Evolutionary conservation across 2,888 invertebrate genomes (phyloP).

Genomic region (Ornithoptera priamus): DNA sequence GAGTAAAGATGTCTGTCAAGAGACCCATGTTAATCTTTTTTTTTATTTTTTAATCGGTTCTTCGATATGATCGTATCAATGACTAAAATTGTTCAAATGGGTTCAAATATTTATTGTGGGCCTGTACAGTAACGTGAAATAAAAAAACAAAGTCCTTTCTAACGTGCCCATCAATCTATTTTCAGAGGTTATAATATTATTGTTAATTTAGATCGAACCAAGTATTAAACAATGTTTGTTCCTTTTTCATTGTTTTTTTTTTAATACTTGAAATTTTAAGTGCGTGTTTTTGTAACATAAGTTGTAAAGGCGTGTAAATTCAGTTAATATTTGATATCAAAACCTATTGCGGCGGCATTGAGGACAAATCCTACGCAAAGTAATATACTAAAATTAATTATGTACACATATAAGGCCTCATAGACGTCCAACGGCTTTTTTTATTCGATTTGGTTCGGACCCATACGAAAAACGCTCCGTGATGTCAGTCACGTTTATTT

Average conservation of each 20-base stretch:
- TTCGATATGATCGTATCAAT: too few relatives aligned
- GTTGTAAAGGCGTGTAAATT: neutral
- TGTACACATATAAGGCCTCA: slow-evolving; percentile 17
- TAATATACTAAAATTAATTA: slow-evolving; percentile 20
- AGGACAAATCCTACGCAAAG: slow-evolving; percentile 11
- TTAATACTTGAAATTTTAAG: too few relatives aligned
- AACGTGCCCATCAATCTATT: slow-evolving; percentile 24
- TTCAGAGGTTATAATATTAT: slow-evolving; percentile 20
- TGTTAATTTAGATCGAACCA: neutral
- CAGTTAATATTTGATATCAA: neutral
- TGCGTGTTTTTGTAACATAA: neutral
- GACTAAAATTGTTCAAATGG: neutral
- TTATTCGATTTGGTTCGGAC: slow-evolving; percentile 17
- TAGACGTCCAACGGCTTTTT: slow-evolving; percentile 22
- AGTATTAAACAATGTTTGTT: too few relatives aligned
- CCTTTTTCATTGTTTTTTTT: too few relatives aligned
- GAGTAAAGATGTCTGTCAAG: too few relatives aligned
- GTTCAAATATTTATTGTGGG: neutral
- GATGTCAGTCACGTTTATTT: slow-evolving; percentile 22
- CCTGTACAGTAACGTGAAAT: slow-evolving; percentile 4
- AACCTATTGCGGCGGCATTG: neutral
- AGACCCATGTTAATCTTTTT: too few relatives aligned
- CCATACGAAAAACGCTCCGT: slow-evolving; percentile 18
- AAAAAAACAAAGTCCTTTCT: slow-evolving; percentile 13
- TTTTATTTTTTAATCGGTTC: too few relatives aligned